phyloP scores from a whole-genome alignment of 2,797 vertebrate genomes.

The Ficedula albicollis region DNA sequence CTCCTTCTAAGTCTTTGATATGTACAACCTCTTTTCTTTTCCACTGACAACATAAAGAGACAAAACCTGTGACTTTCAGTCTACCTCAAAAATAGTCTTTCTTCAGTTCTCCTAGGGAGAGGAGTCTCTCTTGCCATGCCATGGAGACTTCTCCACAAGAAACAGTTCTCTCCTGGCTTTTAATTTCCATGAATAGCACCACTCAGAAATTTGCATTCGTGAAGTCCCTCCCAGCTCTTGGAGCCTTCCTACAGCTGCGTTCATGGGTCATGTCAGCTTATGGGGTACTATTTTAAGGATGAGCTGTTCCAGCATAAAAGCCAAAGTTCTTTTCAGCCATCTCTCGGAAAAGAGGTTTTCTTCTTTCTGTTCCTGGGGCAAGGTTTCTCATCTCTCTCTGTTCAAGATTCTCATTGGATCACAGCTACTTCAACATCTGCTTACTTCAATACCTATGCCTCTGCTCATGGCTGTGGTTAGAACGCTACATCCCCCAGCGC shows the following conservation, averaged over 20 bases:
- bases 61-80: not conserved
- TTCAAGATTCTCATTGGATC: not conserved
- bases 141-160: not conserved
- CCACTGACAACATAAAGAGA: not conserved
- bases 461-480: not conserved
- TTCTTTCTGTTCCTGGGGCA: not conserved
- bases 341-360: not conserved
- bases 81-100: not conserved
- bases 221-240: not conserved
- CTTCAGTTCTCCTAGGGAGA: not conserved
- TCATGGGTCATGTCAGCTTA: not conserved
- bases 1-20: no score
- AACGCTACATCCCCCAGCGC: no score
- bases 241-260: not conserved
- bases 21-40: no score
- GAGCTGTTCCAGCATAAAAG: not conserved
- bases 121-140: not conserved
- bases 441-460: not conserved
- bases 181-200: not conserved
- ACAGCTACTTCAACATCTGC: not conserved
- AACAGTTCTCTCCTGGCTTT: not conserved
- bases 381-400: not conserved
- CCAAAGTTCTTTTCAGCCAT: not conserved
- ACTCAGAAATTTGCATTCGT: rapidly evolving
- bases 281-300: not conserved